These are phyloP conservation scores for Pteronura brasiliensis DNA, from an alignment of 2,113 vertebrate species.

Conservation along the genomic window DNA sequence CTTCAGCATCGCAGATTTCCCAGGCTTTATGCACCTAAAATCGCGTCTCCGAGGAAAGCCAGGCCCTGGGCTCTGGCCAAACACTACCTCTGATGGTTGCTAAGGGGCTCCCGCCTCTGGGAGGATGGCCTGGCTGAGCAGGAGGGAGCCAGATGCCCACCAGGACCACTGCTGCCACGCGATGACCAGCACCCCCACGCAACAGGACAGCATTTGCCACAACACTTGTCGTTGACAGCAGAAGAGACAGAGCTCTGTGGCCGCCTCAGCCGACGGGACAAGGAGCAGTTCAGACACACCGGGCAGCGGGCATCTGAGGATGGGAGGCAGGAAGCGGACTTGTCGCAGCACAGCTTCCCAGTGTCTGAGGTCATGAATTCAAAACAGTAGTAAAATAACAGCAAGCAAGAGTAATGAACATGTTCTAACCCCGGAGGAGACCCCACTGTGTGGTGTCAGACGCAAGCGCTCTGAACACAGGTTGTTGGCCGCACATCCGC, in stretches of 20 bases:
- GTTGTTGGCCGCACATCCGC: not conserved
- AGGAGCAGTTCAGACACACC: not conserved
- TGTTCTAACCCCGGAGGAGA: not conserved
- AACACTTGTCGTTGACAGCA: fast-evolving
- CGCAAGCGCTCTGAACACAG: not conserved
- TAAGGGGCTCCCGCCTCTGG: not conserved
- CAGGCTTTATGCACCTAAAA: not conserved
- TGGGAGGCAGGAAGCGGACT: no score
- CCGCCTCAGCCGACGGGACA: no score
- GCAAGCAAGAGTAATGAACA: not conserved
- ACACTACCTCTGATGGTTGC: not conserved
- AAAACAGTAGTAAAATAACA: not conserved
- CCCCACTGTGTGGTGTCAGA: no score
- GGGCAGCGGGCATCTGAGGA: not conserved
- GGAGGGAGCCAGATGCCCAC: not conserved
- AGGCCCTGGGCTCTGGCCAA: not conserved
- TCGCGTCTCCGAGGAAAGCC: not conserved
- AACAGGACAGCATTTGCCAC: fast-evolving
- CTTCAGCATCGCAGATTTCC: not conserved
- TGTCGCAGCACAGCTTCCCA: not conserved
- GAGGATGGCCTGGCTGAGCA: not conserved
- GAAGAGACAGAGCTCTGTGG: not conserved
- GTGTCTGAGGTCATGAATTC: not conserved
- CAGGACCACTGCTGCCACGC: not conserved
- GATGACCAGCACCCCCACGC: not conserved